Conservation (phyloP, 1,140 invertebrate genomes). For the Agrypnia vestita region DNA sequence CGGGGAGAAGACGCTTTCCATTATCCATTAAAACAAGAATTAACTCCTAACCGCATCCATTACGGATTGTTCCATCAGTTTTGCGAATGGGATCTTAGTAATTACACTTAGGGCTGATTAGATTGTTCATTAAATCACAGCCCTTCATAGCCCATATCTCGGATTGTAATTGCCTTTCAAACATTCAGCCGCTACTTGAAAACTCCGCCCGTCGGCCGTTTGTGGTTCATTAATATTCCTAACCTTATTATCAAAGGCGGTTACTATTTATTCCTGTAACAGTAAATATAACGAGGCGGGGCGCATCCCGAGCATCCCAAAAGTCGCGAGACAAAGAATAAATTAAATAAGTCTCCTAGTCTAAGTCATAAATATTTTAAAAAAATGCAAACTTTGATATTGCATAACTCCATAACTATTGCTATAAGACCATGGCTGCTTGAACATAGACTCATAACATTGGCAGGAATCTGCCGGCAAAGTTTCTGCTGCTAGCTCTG, state of each 20-base stretch:
- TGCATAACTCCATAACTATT: too few species aligned
- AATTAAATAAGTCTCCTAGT: too few species aligned
- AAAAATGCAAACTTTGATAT: too few species aligned
- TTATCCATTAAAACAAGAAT: neutral
- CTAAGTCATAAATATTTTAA: too few species aligned
- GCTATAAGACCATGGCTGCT: too few species aligned
- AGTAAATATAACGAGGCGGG: neutral
- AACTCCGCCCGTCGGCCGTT: neutral
- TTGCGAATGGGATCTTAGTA: conserved; percentile 12
- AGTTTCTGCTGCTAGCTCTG: too few species aligned
- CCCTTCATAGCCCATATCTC: conserved; percentile 6
- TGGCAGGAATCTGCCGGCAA: too few species aligned
- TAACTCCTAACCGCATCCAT: neutral
- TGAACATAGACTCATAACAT: too few species aligned
- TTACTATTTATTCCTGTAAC: neutral
- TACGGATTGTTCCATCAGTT: conserved; percentile 5
- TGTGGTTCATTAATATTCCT: neutral
- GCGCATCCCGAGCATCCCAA: too few species aligned
- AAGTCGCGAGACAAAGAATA: too few species aligned
- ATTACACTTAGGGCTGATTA: conserved; percentile 22
- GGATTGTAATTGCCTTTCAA: conserved; percentile 10
- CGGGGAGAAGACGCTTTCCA: too few species aligned
- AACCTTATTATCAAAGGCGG: neutral
- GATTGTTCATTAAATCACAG: conserved; percentile 22
- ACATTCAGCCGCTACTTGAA: neutral